Percentiles rank a stretch among this genome's conserved stretches.
Evolutionary conservation across 37 sponge, comb jelly and placozoan genomes (phyloP).

Genomic region (Amphimedon queenslandica): DNA sequence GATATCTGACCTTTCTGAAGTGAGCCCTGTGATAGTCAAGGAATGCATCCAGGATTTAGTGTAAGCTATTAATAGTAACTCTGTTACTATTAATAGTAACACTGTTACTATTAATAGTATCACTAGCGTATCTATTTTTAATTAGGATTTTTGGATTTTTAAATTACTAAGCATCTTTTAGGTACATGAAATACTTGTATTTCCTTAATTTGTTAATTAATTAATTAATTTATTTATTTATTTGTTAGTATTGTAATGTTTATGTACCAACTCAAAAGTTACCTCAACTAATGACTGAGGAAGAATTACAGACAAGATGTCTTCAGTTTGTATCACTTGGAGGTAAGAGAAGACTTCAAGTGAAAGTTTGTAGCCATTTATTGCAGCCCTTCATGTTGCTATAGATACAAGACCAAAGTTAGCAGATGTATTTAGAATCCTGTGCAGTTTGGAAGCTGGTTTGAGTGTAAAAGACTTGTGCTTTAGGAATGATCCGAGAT

Average conservation of each 20-base stretch:
- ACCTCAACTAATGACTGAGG: slow-evolving; percentile 32
- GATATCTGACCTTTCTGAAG: slow-evolving; percentile 69
- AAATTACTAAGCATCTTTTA: no score
- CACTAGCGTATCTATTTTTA: no score
- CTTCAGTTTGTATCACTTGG: slow-evolving; percentile 52
- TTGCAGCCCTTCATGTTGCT: no score
- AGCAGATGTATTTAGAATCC: slow-evolving; percentile 62
- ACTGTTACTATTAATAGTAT: no score
- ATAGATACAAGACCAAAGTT: slow-evolving; percentile 35
- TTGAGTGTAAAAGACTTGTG: slow-evolving; percentile 75
- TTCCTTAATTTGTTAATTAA: no score
- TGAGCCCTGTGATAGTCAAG: slow-evolving; percentile 58
- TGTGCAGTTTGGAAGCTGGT: slow-evolving; percentile 72
- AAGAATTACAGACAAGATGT: slow-evolving; percentile 48
- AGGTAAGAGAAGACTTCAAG: no score
- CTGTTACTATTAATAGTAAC: no score
- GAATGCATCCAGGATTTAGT: slow-evolving; percentile 73
- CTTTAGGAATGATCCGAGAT: slow-evolving; percentile 33
- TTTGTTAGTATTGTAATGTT: slow-evolving; percentile 69
- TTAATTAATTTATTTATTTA: not conserved
- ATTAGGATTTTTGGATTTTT: no score
- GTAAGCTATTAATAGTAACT: no score
- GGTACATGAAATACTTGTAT: no score
- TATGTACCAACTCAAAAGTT: slow-evolving; percentile 67
- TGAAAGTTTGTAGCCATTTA: no score